Evolutionary conservation across 2,113 vertebrate genomes (phyloP), one percentile per base, ranked within the genome.

Genomic region (Phaethornis superciliosus): DNA sequence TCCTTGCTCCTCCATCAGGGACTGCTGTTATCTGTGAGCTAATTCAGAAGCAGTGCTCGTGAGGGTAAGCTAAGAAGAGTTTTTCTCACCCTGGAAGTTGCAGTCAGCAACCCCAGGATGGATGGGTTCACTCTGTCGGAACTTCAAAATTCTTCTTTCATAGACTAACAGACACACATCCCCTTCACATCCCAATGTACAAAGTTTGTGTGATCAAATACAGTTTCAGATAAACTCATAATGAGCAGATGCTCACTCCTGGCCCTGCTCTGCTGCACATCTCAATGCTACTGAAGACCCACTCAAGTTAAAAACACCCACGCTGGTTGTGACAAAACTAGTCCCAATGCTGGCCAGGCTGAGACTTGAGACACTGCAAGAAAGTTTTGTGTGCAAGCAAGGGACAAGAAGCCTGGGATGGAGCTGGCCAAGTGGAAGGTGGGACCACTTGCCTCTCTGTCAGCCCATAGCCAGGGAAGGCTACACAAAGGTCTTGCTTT

Each of bases 401-500:
- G 52, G 56, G 82, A 75, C 9, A 30, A 44, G 30, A 23, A 52
- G 40, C 67, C 44, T 60, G 54, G 37, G 54, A 47, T 26, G 27
- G 55, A 83, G 40, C 28, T 79, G 67, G 33, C 12, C 51, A 83
- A 83, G 56, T 0, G 0, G 44, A 82, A 65, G 51, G 33, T 9
- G 20, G 26, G n/a, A 74, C 44, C 33, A 22, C 44, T 47, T 47
- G 49, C n/a, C n/a, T 44, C 71, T 40, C 59, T 40, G 40, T 13
- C 71, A 62, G 59, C 51, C 70, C 37, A 60, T 17, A 59, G 60
- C 37, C 56, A 79, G 37, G 18, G 51, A 70, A 62, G 51, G 47
- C 54, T 81, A 30, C 0, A 0, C 33, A 81, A 89, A 21, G 14
- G 71, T 33, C 60, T 62, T 1, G 1, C 10, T n/a, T 30, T 37